Conservation (phyloP, 2,888 invertebrate species). For the Nudaria mundana region DNA sequence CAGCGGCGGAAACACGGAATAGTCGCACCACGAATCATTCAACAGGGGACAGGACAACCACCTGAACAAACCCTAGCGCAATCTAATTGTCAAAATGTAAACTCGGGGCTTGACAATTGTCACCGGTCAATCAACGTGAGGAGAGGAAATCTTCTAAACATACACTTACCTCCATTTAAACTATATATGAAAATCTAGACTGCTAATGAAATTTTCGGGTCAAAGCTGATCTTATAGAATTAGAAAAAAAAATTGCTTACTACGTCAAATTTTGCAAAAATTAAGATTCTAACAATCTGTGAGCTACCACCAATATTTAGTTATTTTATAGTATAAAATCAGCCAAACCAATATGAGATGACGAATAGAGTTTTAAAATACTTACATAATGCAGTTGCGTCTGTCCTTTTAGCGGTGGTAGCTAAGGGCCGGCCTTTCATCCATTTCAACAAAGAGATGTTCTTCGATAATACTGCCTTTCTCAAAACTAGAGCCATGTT, state of each 20-base stretch:
- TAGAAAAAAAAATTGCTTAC: too few relatives aligned
- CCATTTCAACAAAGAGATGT: conserved; percentile 59
- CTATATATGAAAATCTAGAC: background rate
- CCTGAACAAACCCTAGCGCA: too few relatives aligned
- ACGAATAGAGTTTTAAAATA: conserved; percentile 15
- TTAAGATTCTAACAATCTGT: too few relatives aligned
- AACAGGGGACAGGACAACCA: conserved; percentile 2
- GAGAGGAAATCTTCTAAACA: background rate
- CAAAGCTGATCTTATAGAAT: too few relatives aligned
- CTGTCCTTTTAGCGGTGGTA: conserved; percentile 48
- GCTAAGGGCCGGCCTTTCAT: conserved; percentile 54
- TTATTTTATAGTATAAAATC: background rate
- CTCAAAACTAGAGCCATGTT: conserved; percentile 65
- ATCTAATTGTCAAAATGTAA: too few relatives aligned
- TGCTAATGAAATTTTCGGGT: background rate
- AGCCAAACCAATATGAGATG: background rate
- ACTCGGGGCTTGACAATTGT: too few relatives aligned
- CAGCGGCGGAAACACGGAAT: conserved; percentile 32
- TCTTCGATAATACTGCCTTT: conserved; percentile 58
- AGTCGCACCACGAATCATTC: background rate
- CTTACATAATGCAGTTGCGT: conserved; percentile 53
- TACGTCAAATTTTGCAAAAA: too few relatives aligned
- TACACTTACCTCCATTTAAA: background rate
- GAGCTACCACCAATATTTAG: too few relatives aligned
- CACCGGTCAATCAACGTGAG: conserved; percentile 1